Percentiles rank a stretch among this genome's conserved stretches.
Evolutionary conservation across 2,113 vertebrate genomes (phyloP).

Genomic region (Odobenus rosmarus): DNA sequence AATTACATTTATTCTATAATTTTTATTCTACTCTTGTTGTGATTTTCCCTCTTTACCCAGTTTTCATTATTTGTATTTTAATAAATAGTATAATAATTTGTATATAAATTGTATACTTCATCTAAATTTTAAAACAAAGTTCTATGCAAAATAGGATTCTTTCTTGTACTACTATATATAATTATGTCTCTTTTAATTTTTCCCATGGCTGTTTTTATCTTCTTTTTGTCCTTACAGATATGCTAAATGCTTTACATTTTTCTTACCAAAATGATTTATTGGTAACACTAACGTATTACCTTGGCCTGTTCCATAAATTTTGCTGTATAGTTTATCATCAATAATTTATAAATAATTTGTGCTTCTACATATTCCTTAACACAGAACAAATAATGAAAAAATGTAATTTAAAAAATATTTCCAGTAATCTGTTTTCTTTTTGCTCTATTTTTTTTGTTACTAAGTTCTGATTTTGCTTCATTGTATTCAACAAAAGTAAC

Average conservation of each 20-base stretch:
- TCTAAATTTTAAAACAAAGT: conserved; percentile 12
- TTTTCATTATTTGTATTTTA: conserved; percentile 12
- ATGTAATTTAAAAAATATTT: neutral
- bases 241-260: neutral
- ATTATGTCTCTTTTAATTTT: neutral
- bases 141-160: neutral
- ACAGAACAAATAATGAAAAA: neutral
- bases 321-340: neutral
- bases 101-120: neutral
- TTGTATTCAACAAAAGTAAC: neutral
- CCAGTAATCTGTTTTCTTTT: neutral
- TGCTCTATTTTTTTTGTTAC: neutral
- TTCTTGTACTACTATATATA: neutral
- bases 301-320: neutral
- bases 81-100: too few relatives aligned
- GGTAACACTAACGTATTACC: neutral
- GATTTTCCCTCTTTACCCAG: neutral
- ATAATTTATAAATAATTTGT: neutral
- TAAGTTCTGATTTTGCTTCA: neutral
- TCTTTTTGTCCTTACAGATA: neutral
- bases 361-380: neutral
- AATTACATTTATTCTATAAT: neutral
- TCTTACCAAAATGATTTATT: neutral
- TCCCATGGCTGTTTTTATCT: neutral
- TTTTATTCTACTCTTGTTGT: neutral